phyloP scores from a whole-genome alignment of 2,113 vertebrate genomes.

The Anoura caudifer region DNA sequence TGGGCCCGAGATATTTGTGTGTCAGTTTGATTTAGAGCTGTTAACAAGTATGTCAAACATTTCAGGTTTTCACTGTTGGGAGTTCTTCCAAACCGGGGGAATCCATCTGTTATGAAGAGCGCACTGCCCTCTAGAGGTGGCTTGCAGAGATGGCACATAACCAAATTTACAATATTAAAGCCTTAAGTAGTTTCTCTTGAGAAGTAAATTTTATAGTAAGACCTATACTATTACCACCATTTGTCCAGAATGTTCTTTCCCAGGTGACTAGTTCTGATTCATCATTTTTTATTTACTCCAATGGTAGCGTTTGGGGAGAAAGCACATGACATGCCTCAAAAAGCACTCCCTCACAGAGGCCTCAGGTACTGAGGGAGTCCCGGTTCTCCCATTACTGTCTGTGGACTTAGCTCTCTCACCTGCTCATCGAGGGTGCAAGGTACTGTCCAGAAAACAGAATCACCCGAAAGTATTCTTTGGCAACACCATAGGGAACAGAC shows the following conservation, averaged over 20 bases:
- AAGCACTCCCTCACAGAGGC: neutral
- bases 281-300: neutral
- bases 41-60: neutral
- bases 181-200: neutral
- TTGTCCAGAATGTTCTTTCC: neutral
- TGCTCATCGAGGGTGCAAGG: neutral
- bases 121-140: slow-evolving; percentile 74
- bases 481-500: neutral
- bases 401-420: neutral
- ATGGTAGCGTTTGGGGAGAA: neutral
- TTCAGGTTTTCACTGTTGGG: neutral
- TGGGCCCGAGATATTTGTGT: neutral
- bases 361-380: neutral
- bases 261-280: neutral
- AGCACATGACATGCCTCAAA: neutral
- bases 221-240: neutral
- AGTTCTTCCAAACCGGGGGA: neutral
- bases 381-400: neutral
- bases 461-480: neutral
- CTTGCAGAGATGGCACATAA: neutral
- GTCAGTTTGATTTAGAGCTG: neutral
- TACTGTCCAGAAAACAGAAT: neutral
- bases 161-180: neutral
- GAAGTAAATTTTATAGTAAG: neutral
- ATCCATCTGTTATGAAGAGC: neutral